Evolutionary conservation across 2,797 vertebrate species (phyloP).

Genomic region (Clarias platycephalus): DNA sequence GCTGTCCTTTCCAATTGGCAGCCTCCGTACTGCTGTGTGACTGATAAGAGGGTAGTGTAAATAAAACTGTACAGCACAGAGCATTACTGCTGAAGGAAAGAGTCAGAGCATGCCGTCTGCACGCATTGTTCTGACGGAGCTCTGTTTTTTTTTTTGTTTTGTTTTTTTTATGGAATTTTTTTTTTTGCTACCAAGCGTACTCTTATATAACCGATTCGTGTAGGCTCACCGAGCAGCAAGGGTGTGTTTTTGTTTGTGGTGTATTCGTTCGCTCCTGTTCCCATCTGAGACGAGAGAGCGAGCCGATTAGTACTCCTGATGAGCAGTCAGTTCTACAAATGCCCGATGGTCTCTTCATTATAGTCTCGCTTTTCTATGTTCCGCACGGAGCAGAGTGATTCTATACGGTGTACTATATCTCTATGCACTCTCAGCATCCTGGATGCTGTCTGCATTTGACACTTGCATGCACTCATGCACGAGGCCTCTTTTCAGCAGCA

Average conservation of each 20-base stretch:
- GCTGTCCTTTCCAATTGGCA: constrained; percentile 92
- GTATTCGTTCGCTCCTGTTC: constrained; percentile 64
- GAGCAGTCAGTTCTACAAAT: constrained; percentile 45
- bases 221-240: constrained; percentile 73
- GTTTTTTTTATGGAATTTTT: constrained; percentile 82
- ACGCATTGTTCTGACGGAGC: constrained; percentile 93
- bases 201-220: constrained; percentile 88
- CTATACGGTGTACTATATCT: neutral
- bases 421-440: neutral
- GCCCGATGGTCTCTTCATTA: constrained; percentile 48
- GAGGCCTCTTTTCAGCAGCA: constrained; percentile 26
- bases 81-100: constrained; percentile 72
- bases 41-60: constrained; percentile 99
- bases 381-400: neutral
- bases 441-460: constrained; percentile 37
- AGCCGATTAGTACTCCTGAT: constrained; percentile 39
- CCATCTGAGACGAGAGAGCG: neutral
- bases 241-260: constrained; percentile 68
- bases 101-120: constrained; percentile 79
- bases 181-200: constrained; percentile 86
- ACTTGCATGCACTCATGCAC: constrained; percentile 58
- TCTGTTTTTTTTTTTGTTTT: constrained; percentile 68
- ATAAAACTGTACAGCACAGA: constrained; percentile 92
- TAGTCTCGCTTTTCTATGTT: constrained; percentile 20
- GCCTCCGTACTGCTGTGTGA: constrained; percentile 82